These are phyloP conservation scores for Oscheius sp. DNA, from an alignment of 2,888 invertebrate genomes.

Conservation along the genomic window DNA sequence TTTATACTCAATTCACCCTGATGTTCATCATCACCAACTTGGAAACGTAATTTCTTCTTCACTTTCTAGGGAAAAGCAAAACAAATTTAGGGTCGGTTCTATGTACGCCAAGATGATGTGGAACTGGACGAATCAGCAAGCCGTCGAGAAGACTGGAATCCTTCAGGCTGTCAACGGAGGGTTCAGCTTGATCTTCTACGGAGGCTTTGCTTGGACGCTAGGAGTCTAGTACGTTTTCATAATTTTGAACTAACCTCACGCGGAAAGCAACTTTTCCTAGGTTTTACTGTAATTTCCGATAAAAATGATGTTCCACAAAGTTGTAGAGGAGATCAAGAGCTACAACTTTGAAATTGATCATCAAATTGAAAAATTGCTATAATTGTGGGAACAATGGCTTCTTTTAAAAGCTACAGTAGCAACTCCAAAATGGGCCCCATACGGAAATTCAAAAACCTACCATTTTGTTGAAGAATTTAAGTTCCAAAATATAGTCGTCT, in stretches of 20 bases:
- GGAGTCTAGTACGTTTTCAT: constrained; percentile 45
- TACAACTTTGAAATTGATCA: too few species aligned
- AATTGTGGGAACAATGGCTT: too few species aligned
- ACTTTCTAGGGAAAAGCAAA: background rate
- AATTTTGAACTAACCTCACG: background rate
- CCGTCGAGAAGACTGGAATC: constrained; percentile 45
- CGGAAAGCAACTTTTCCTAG: background rate
- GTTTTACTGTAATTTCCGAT: too few species aligned
- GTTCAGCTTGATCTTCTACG: constrained; percentile 45
- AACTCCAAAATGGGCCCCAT: background rate
- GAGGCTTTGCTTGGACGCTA: constrained; percentile 40
- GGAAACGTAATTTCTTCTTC: constrained; percentile 42
- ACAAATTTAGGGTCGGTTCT: constrained; percentile 43
- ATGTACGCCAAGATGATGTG: constrained; percentile 54
- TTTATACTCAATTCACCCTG: constrained; percentile 50
- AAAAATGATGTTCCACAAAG: too few species aligned
- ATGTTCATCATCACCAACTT: constrained; percentile 57
- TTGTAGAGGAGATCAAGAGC: too few species aligned
- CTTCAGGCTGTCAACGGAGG: constrained; percentile 48
- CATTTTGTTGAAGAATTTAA: too few species aligned
- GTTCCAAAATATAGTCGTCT: too few species aligned
- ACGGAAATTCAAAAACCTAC: background rate
- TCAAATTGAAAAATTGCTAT: too few species aligned
- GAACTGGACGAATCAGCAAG: constrained; percentile 48
- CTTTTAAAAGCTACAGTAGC: background rate